phyloP scores from a whole-genome alignment of 35 echinoderm and acorn worm species.

The Amphiura filiformis region DNA sequence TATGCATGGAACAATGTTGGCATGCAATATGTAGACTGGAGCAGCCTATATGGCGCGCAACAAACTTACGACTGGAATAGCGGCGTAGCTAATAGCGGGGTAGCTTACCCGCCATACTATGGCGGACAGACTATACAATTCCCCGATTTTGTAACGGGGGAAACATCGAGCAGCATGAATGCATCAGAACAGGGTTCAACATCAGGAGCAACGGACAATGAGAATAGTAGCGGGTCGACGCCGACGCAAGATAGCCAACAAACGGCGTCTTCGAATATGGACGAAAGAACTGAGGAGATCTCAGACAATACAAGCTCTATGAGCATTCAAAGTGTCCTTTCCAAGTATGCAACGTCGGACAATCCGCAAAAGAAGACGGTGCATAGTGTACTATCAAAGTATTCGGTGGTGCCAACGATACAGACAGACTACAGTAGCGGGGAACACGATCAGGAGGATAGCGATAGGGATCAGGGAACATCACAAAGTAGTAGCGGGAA shows the following conservation, averaged over 20 bases:
- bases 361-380: neutral
- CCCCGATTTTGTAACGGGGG: neutral
- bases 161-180: neutral
- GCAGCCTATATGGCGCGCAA: neutral
- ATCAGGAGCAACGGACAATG: neutral
- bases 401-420: neutral
- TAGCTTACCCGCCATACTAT: neutral
- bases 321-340: constrained; percentile 5
- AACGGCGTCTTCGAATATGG: neutral
- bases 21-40: neutral
- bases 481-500: neutral
- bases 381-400: neutral
- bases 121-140: neutral
- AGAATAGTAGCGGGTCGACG: neutral
- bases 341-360: neutral
- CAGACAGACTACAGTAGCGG: constrained; percentile 5
- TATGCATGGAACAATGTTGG: neutral
- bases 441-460: neutral
- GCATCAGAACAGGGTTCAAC: neutral
- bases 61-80: neutral
- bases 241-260: neutral
- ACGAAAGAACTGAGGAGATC: neutral
- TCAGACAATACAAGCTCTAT: neutral
- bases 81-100: neutral
- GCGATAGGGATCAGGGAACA: neutral